Evolutionary conservation across 2,888 invertebrate species (phyloP), one percentile per base, ranked within the genome.

Genomic region (Nebria salina): DNA sequence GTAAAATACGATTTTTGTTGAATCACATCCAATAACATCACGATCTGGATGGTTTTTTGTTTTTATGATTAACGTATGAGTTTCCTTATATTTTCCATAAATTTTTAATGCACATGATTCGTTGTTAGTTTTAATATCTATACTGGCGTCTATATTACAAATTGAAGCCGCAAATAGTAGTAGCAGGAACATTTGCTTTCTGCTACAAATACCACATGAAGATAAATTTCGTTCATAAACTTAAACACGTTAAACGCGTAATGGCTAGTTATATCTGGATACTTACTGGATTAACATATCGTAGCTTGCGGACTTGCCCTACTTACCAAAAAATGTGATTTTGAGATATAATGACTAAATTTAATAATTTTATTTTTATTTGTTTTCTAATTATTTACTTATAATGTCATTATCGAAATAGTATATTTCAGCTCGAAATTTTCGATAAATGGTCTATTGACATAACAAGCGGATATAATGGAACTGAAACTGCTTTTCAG

Each of bases 381-480:
- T 13, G 13, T 54, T 54, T 54, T 11, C 54, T 54, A 54, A 54
- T 8, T 13, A 54, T 54, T 54, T 54, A 54, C 54, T 54, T 54
- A 8, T 54, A 7, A 11, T 54, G 54, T 54, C 54, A 54, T 54
- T 54, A 54, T 8, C 11, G 8, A 54, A 54, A 54, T 54, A 54
- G 8, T 54, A 54, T 54, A 54, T 54, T 54, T 54, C 13, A 54
- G 54, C 4, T 54, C 54, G 54, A 54, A 54, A 54, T 54, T 34
- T 54, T 54, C 54, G 54, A 54, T 54, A 54, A 77, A 72, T 77
- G 25, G 76, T 42, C 72, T 78, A 73, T 73, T 73, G 65, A 42
- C 43, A 72, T 64, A 70, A 73, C 72, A 78, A 73, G 41, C 72
- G 41, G 65, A 78, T 78, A 42, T 65, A 65, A 64, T 65, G 73